A percentile compares a stretch with the other conserved stretches of the same genome.
Evolutionary conservation across 2,113 vertebrate species (phyloP).

Genomic region (Saimiri boliviensis): DNA sequence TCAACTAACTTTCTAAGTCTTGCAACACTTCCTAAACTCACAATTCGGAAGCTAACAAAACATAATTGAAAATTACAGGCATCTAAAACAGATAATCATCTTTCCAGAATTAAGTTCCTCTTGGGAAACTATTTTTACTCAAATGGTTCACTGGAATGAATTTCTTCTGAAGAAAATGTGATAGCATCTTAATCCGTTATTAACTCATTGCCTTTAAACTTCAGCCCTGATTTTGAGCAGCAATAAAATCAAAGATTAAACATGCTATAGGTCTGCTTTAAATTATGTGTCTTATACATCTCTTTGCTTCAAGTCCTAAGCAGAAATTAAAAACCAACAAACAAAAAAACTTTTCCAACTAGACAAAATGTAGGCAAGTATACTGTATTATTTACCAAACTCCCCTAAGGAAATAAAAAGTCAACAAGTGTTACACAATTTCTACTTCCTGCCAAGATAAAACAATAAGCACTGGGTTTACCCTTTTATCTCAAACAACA

Average conservation of each 20-base stretch:
- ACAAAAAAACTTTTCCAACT: not conserved
- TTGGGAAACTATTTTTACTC: constrained; percentile 62
- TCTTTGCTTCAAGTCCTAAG: too few species aligned
- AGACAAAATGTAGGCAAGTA: not conserved
- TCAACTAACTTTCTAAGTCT: not conserved
- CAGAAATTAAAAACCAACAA: too few species aligned
- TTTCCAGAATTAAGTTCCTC: constrained; percentile 56
- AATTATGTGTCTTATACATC: too few species aligned
- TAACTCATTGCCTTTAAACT: constrained; percentile 16
- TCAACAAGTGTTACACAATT: not conserved
- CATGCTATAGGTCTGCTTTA: too few species aligned
- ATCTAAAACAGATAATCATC: constrained; percentile 64
- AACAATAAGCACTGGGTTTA: not conserved
- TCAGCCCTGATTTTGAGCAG: constrained; percentile 18
- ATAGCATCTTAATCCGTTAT: constrained; percentile 33
- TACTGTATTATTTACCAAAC: not conserved
- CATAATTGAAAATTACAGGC: constrained; percentile 63
- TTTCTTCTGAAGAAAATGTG: constrained; percentile 49
- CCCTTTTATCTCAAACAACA: not conserved
- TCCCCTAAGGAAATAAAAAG: not conserved
- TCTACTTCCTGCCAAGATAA: not conserved
- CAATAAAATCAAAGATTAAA: not conserved
- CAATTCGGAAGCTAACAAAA: constrained; percentile 53
- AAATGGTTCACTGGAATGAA: constrained; percentile 40
- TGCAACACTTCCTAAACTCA: not conserved